phyloP scores from a whole-genome alignment of 1,140 invertebrate species.

The Papilio polyxenes region DNA sequence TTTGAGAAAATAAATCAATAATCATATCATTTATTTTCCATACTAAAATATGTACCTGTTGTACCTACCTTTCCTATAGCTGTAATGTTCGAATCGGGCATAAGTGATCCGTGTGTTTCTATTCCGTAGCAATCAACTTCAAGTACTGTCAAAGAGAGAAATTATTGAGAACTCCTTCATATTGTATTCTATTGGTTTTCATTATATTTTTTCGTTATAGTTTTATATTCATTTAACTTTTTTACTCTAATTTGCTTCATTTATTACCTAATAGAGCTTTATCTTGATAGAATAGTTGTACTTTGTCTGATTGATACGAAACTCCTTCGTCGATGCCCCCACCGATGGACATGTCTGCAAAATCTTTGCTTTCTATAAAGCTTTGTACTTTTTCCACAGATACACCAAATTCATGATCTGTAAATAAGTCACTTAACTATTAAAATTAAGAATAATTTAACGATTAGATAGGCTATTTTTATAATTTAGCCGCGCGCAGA shows the following conservation, averaged over 20 bases:
- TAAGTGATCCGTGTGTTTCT: neutral
- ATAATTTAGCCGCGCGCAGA: too few species aligned
- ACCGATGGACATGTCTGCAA: neutral
- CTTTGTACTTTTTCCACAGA: neutral
- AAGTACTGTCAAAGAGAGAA: neutral
- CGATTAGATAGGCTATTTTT: too few species aligned
- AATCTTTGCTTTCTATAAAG: neutral
- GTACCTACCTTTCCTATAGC: conserved; percentile 1
- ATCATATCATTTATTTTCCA: too few species aligned
- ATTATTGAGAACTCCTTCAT: too few species aligned
- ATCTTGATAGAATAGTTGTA: conserved; percentile 5
- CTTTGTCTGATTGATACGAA: neutral
- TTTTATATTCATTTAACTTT: too few species aligned
- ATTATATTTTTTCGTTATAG: too few species aligned
- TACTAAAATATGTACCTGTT: too few species aligned
- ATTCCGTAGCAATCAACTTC: neutral
- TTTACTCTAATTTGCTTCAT: neutral
- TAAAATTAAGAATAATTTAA: too few species aligned
- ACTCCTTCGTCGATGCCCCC: neutral
- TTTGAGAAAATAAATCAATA: too few species aligned
- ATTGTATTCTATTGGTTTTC: too few species aligned
- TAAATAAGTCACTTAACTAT: neutral
- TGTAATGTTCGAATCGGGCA: neutral
- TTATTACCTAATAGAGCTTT: neutral
- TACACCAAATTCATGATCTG: neutral